Evolutionary conservation across 2,797 vertebrate species (phyloP).

Genomic region (Garrulus glandarius): DNA sequence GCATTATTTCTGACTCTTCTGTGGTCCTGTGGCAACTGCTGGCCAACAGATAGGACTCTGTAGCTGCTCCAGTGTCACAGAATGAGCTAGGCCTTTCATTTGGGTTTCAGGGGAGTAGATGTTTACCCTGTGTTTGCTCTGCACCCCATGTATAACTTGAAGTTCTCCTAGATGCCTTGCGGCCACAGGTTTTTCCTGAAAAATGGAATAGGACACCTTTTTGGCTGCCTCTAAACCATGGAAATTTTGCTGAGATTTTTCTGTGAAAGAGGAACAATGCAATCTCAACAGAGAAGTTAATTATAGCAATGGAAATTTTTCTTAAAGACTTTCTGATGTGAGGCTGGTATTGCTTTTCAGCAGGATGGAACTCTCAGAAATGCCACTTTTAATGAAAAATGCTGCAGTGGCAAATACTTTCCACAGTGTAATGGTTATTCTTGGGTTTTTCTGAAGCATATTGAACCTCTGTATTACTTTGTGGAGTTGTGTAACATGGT

Average conservation of each 20-base stretch:
- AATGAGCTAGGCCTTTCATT: neutral
- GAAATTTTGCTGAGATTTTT: constrained; percentile 7
- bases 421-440: constrained; percentile 49
- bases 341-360: constrained; percentile 49
- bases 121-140: neutral
- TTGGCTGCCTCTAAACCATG: neutral
- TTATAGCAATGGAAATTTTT: constrained; percentile 51
- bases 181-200: neutral
- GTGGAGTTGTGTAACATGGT: neutral
- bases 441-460: constrained; percentile 32
- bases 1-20: neutral
- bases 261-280: constrained; percentile 10
- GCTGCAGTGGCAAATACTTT: constrained; percentile 52
- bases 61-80: neutral
- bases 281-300: constrained; percentile 17
- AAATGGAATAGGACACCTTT: constrained; percentile 16
- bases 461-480: constrained; percentile 31
- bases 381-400: constrained; percentile 48
- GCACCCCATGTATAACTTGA: neutral
- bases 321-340: constrained; percentile 10
- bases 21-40: neutral
- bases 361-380: constrained; percentile 28
- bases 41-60: neutral
- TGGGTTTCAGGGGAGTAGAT: neutral
- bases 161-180: neutral